Percentiles rank a stretch among this genome's conserved stretches.
phyloP scores from a whole-genome alignment of 2,797 vertebrate species.

The Harpagifer antarcticus region DNA sequence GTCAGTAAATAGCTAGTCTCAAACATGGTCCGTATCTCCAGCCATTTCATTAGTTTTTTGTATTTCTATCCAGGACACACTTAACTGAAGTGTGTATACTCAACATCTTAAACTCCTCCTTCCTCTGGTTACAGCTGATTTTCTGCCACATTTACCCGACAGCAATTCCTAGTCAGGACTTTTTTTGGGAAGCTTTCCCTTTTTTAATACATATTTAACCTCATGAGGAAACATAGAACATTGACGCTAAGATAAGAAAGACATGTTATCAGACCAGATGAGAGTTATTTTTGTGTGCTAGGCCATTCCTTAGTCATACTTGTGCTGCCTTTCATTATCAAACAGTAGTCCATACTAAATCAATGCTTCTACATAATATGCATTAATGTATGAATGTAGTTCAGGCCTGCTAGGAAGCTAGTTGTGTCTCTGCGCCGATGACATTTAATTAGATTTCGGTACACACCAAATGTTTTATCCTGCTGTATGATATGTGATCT shows the following conservation, averaged over 20 bases:
- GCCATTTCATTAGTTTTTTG: neutral
- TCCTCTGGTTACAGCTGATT: constrained; percentile 26
- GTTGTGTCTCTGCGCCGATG: constrained; percentile 32
- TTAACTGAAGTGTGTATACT: constrained; percentile 28
- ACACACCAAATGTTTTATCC: constrained; percentile 51
- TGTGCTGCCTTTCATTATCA: constrained; percentile 62
- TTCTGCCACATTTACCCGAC: constrained; percentile 22
- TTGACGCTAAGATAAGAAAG: constrained; percentile 47
- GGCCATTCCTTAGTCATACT: constrained; percentile 59
- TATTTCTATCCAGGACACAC: neutral
- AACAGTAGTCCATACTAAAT: constrained; percentile 42
- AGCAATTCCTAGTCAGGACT: too few relatives aligned
- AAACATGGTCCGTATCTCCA: neutral
- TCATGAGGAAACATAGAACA: constrained; percentile 36
- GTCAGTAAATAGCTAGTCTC: constrained; percentile 3
- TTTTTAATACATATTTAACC: constrained; percentile 40
- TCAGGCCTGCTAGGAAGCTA: constrained; percentile 49
- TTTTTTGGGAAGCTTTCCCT: neutral
- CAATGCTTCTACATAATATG: constrained; percentile 57
- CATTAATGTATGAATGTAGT: constrained; percentile 73
- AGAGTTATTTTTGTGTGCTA: constrained; percentile 47
- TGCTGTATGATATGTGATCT: constrained; percentile 63
- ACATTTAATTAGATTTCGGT: constrained; percentile 28
- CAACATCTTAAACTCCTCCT: neutral
- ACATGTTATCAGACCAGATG: constrained; percentile 30